Conservation (phyloP, 2,888 invertebrate genomes). For the Clepsis dumicolana region DNA sequence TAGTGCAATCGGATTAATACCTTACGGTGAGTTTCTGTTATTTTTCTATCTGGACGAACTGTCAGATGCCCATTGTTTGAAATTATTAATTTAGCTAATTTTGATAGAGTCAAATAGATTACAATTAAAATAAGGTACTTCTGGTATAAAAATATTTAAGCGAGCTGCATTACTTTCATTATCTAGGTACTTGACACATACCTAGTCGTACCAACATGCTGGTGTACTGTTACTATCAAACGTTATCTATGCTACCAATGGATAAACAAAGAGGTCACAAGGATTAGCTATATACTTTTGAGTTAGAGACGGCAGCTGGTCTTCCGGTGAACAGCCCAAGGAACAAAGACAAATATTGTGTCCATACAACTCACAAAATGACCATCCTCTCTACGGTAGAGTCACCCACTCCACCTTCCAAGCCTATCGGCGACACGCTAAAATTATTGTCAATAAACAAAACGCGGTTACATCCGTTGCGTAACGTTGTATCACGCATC, state of each 20-base stretch:
- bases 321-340: neutral
- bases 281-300: neutral
- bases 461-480: slow-evolving; percentile 39
- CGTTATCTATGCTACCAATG: slow-evolving; percentile 11
- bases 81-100: neutral
- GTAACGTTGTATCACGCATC: slow-evolving; percentile 62
- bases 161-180: neutral
- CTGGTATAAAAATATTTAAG: no score
- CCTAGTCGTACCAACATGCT: neutral
- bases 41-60: neutral
- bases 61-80: neutral
- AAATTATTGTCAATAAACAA: slow-evolving; percentile 36
- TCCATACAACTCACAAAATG: no score
- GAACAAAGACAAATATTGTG: neutral
- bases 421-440: slow-evolving; percentile 19
- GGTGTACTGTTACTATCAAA: slow-evolving; percentile 3
- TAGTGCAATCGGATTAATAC: slow-evolving; percentile 59
- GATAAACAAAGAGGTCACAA: slow-evolving; percentile 1
- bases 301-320: neutral
- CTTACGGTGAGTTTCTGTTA: slow-evolving; percentile 64
- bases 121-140: no score
- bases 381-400: neutral
- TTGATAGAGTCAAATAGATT: no score
- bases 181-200: neutral
- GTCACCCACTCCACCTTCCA: neutral